Evolutionary conservation across 30 jellyfish, hydroid and myxozoan genomes (phyloP), one percentile per base, ranked within the genome.

Genomic region (Clytia hemisphaerica): DNA sequence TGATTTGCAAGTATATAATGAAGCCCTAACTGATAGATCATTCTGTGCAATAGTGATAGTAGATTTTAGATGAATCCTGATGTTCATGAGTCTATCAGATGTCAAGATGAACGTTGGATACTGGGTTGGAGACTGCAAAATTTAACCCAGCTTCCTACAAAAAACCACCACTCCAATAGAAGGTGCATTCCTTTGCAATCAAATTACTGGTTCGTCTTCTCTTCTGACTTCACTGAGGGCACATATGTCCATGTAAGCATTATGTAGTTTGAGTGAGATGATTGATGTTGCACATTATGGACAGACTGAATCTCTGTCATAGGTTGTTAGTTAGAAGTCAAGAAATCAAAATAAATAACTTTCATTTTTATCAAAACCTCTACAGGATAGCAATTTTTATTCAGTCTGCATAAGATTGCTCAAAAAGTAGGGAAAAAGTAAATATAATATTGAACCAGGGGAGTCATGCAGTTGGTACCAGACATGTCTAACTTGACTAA

Each of bases 251-350:
- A 76, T 76, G 18, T 18, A 40, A 24, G 82, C 58, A 6, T 45
- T 45, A 37, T 26, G 62, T 22, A 61, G 66, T 38, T 76, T 75
- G 12, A 27, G 18, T 15, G 30, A 55, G 51, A 76, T 76, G 73
- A 61, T 76, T 46, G 91, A 83, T 58, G 75, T 77, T 28, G 75
- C 69, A 15, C 84, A 49, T 53, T 65, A 76, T 22, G 91, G 82
- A 32, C 83, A n/a, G 45, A 46, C 59, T 35, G 82, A 70, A 55
- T 61, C 69, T 14, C 67, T 72, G 70, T 72, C 84, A 72, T 53
- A 30, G 27, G 80, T 54, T 4, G 80, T 72, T 37, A 81, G 31
- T n/a, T n/a, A n/a, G n/a, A n/a, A n/a, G n/a, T n/a, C n/a, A n/a
- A n/a, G n/a, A n/a, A n/a, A n/a, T n/a, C n/a, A n/a, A n/a, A n/a